These are phyloP conservation scores for Tretioscincus oriximinensis DNA, from an alignment of 2,113 vertebrate genomes.

Conservation along the genomic window DNA sequence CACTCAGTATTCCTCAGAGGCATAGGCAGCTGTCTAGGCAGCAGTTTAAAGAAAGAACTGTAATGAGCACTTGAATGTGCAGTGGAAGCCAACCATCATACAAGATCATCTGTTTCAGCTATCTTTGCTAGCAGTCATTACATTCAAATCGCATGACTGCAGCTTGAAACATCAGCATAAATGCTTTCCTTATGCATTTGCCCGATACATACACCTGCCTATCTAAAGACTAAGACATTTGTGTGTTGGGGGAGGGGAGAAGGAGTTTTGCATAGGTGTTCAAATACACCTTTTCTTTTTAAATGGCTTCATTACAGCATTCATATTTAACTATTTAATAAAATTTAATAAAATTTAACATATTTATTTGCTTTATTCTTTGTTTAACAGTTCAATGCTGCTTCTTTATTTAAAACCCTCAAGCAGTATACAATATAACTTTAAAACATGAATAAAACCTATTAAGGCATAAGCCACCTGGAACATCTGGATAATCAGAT, in stretches of 20 bases:
- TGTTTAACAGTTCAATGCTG: no score
- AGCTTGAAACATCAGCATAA: constrained; percentile 43
- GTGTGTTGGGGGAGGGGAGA: no score
- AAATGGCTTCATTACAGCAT: not conserved
- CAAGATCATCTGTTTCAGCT: constrained; percentile 41
- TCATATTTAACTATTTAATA: not conserved
- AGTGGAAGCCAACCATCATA: constrained; percentile 33
- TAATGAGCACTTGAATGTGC: constrained; percentile 57
- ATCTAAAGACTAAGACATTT: not conserved
- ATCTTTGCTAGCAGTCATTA: constrained; percentile 47
- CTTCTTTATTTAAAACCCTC: no score
- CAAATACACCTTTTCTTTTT: not conserved
- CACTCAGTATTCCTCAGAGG: constrained; percentile 64
- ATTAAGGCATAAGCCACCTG: no score
- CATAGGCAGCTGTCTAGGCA: constrained; percentile 75
- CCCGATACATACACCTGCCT: not conserved
- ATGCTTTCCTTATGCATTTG: constrained; percentile 8
- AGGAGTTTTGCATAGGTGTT: no score
- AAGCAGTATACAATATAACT: no score
- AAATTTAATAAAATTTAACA: no score
- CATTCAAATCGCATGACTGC: constrained; percentile 57
- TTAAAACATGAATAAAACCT: no score
- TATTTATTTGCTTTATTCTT: no score
- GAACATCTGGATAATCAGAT: no score
- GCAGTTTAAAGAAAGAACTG: constrained; percentile 74